Conservation (phyloP, 2,797 vertebrate genomes). For the Megaceryle alcyon region DNA sequence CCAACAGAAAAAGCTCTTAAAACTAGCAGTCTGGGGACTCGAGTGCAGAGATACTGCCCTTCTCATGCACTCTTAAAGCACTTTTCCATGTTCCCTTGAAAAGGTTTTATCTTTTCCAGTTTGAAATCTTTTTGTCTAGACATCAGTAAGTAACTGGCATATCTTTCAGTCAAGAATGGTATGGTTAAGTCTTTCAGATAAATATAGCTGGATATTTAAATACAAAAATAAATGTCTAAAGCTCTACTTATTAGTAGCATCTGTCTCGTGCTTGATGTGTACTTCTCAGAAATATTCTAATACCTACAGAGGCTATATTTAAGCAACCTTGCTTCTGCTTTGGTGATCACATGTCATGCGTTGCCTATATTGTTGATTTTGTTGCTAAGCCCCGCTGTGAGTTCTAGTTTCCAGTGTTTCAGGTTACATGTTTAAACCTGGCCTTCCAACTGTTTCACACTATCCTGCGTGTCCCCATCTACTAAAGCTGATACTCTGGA, state of each 20-base stretch:
- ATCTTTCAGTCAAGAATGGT: constrained; percentile 65
- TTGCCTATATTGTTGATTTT: constrained; percentile 79
- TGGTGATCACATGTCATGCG: constrained; percentile 75
- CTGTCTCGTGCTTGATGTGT: constrained; percentile 76
- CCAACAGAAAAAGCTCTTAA: constrained; percentile 3
- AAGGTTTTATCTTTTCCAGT: constrained; percentile 60
- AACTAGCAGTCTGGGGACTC: not conserved
- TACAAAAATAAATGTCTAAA: constrained; percentile 78
- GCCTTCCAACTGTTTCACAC: constrained; percentile 73
- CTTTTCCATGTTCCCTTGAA: constrained; percentile 30
- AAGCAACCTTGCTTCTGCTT: constrained; percentile 76
- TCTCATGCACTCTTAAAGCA: constrained; percentile 9
- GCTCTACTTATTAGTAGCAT: constrained; percentile 76
- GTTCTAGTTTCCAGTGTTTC: constrained; percentile 76
- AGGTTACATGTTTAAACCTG: constrained; percentile 76
- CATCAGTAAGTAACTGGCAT: constrained; percentile 70
- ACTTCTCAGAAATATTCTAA: constrained; percentile 77
- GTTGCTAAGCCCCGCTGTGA: constrained; percentile 77
- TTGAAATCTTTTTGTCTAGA: constrained; percentile 76
- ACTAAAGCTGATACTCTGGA: constrained; percentile 64
- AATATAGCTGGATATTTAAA: constrained; percentile 77
- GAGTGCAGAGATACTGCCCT: not conserved
- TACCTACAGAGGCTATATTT: constrained; percentile 79
- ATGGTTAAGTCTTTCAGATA: constrained; percentile 75
- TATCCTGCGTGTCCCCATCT: constrained; percentile 19